Conservation (phyloP, 2,888 invertebrate genomes). For the Leucophenga maculata region DNA sequence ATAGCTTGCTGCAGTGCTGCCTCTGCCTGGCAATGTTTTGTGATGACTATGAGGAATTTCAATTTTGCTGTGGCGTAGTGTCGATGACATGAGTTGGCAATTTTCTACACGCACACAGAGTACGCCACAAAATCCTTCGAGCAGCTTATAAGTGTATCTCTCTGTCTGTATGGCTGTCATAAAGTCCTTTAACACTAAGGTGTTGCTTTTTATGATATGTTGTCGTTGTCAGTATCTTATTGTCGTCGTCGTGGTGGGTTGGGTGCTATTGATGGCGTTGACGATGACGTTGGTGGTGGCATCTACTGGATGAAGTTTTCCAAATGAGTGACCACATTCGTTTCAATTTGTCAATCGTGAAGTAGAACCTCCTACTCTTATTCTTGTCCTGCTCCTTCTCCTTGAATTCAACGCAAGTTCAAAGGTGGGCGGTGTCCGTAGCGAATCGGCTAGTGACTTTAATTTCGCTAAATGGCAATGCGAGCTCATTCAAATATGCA, state of each 20-base stretch:
- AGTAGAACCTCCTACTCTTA: conserved; percentile 13
- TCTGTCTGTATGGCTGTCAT: conserved; percentile 35
- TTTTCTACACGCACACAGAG: conserved; percentile 7
- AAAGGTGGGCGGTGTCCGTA: conserved; percentile 38
- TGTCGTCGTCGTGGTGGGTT: conserved; percentile 15
- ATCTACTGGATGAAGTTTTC: conserved; percentile 64
- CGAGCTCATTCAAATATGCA: conserved; percentile 48
- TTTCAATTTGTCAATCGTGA: conserved; percentile 70
- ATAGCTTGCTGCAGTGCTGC: conserved; percentile 20
- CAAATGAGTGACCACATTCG: conserved; percentile 63
- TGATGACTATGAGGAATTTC: conserved; percentile 61
- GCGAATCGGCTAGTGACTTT: conserved; percentile 35
- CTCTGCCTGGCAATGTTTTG: conserved; percentile 14
- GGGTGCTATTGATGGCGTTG: conserved; percentile 21
- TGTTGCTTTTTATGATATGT: conserved; percentile 56
- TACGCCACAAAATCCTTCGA: conserved; percentile 26
- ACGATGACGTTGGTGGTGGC: conserved; percentile 31
- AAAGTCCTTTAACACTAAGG: conserved; percentile 44
- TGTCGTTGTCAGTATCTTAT: not conserved
- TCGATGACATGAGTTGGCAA: conserved; percentile 25
- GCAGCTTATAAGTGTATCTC: conserved; percentile 35
- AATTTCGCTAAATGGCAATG: conserved; percentile 57
- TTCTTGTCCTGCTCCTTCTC: conserved; percentile 18
- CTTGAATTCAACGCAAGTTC: conserved; percentile 5
- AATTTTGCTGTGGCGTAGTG: conserved; percentile 42